Conservation (phyloP, 2,888 invertebrate genomes). For the Chymomyza caudatula region DNA sequence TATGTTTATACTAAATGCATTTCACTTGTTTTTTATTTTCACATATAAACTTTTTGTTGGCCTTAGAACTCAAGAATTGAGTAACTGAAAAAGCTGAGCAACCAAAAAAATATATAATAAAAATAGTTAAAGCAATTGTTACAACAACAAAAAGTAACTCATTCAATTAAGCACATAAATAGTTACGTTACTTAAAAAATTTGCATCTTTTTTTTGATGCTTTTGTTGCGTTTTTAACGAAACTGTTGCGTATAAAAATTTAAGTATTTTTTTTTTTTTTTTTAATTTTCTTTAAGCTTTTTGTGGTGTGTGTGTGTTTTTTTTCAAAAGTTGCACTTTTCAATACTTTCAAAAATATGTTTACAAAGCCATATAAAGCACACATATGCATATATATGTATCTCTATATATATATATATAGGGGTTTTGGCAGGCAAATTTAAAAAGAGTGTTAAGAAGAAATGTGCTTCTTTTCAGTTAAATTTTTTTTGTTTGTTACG, state of each 20-base stretch:
- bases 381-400: not conserved
- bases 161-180: conserved; percentile 12
- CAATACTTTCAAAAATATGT: not conserved
- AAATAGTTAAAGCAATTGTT: conserved; percentile 29
- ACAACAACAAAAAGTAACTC: conserved; percentile 24
- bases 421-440: not conserved
- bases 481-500: not conserved
- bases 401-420: not conserved
- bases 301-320: not conserved
- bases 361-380: not conserved
- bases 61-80: conserved; percentile 15
- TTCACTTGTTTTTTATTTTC: not conserved
- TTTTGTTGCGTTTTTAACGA: conserved; percentile 34
- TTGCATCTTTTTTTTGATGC: conserved; percentile 21
- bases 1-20: not conserved
- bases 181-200: conserved; percentile 20
- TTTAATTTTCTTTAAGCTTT: conserved; percentile 29
- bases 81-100: not conserved
- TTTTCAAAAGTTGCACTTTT: not conserved
- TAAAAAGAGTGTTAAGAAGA: not conserved
- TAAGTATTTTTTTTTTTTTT: conserved; percentile 26
- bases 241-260: conserved; percentile 25
- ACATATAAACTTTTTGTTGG: conserved; percentile 21
- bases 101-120: conserved; percentile 9
- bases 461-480: not conserved